Percentiles rank a stretch among this genome's conserved stretches.
Evolutionary conservation across 2,888 invertebrate genomes (phyloP).

Genomic region (Linyphia triangularis): DNA sequence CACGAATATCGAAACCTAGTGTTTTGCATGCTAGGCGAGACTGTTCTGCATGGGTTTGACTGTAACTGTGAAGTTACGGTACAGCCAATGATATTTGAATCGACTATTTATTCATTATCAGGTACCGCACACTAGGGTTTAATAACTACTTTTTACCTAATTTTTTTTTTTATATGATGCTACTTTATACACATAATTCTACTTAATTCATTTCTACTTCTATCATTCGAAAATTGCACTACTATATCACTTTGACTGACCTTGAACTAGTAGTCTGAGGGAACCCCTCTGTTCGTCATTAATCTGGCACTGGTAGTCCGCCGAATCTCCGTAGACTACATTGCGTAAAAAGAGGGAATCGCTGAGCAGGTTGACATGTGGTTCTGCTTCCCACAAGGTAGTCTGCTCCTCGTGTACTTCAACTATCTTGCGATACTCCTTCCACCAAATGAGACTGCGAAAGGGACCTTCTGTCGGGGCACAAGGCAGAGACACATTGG

Average conservation of each 20-base stretch:
- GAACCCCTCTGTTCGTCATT: constrained; percentile 74
- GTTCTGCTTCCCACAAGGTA: constrained; percentile 75
- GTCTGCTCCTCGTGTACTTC: constrained; percentile 74
- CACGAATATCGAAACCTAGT: too few relatives aligned
- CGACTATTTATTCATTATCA: too few relatives aligned
- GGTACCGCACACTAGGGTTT: too few relatives aligned
- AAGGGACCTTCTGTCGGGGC: constrained; percentile 39
- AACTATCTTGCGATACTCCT: constrained; percentile 76
- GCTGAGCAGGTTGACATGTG: constrained; percentile 73
- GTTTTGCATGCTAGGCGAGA: too few relatives aligned
- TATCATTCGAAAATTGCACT: too few relatives aligned
- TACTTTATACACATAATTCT: too few relatives aligned
- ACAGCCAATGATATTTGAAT: too few relatives aligned
- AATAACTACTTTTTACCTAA: too few relatives aligned
- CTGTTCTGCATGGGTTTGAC: too few relatives aligned
- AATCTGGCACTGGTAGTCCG: constrained; percentile 76
- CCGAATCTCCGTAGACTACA: constrained; percentile 75
- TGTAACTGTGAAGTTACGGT: too few relatives aligned
- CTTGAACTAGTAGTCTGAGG: constrained; percentile 75
- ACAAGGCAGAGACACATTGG: constrained; percentile 75
- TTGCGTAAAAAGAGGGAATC: constrained; percentile 67
- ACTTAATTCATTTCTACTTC: too few relatives aligned
- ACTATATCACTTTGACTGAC: constrained; percentile 38
- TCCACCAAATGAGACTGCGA: constrained; percentile 76
- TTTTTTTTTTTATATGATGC: too few relatives aligned